Conservation (phyloP, 2,888 invertebrate genomes). For the Schizaphis graminum region DNA sequence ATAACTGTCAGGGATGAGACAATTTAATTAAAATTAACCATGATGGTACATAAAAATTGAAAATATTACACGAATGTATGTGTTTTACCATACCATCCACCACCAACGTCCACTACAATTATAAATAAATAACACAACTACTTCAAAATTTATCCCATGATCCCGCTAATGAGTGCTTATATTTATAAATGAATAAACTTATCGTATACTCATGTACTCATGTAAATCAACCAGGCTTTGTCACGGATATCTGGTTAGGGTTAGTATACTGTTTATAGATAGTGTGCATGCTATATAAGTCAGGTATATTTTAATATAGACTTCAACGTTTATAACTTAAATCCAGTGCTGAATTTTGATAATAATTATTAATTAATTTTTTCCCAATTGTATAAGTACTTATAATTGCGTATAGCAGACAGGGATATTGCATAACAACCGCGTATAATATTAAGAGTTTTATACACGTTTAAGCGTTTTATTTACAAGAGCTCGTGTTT, state of each 20-base stretch:
- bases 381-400: not conserved
- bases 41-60: not conserved
- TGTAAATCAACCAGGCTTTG: not conserved
- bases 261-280: not conserved
- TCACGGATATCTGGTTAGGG: not conserved
- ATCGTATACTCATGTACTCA: not conserved
- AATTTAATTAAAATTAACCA: not conserved
- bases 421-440: not conserved
- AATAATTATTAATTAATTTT: not conserved
- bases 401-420: not conserved
- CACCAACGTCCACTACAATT: not conserved
- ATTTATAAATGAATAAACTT: not conserved
- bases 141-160: not conserved
- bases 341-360: not conserved
- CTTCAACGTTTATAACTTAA: not conserved
- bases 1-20: not conserved
- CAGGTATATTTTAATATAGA: not conserved
- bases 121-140: not conserved
- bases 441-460: not conserved
- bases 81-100: not conserved
- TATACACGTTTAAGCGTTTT: not conserved
- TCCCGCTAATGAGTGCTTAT: not conserved
- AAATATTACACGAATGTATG: not conserved
- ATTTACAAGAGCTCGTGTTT: not conserved
- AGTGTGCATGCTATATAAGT: not conserved